Base-by-base conservation (phyloP, 92 coral and sea anemone species). In the Porites divaricata region DNA sequence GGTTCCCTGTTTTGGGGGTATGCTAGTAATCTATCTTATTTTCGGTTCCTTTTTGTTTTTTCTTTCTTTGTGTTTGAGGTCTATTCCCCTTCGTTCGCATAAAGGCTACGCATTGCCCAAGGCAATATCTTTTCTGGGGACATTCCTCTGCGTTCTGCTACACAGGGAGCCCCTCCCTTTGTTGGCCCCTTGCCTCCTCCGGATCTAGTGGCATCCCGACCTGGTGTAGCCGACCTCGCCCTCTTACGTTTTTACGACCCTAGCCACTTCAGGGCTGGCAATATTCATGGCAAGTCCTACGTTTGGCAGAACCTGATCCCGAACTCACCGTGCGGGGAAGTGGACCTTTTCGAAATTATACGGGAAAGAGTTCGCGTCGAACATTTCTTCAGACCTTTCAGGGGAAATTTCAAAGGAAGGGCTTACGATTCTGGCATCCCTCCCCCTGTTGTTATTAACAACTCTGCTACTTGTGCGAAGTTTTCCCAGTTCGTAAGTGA, bases 131-230 rank as follows among this genome's bases (percentile, higher is more conserved):
- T 48, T 20, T 10, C 10, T 4, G 70, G 56, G 19, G 82, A 25
- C 57, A 50, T 62, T 8, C 50, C 13, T 48, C 69, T 64, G 41
- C 53, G 70, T 51, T 15, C n/a, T 12, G 17, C 73, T 69, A 51
- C 56, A 41, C 74, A 59, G 81, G 87, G 87, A 63, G n/a, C 87
- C 87, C 53, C 20, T 21, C 81, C 73, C 80, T 83, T 74, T 67
- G 70, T 83, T 83, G 87, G 74, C 78, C 87, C 87, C 61, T 66
- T 83, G 72, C 59, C 87, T 73, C 66, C 87, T 74, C 80, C 67
- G 11, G 81, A 74, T 15, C 57, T 74, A 49, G 81, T 83, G 8
- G 87, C 59, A 15, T n/a, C 72, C 19, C 48, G 26, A 24, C 87
- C 87, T 11, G 9, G 25, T 14, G 48, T 83, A 51, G 81, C 24